Conservation (phyloP, 2,797 vertebrate genomes). For the Karalla daura region DNA sequence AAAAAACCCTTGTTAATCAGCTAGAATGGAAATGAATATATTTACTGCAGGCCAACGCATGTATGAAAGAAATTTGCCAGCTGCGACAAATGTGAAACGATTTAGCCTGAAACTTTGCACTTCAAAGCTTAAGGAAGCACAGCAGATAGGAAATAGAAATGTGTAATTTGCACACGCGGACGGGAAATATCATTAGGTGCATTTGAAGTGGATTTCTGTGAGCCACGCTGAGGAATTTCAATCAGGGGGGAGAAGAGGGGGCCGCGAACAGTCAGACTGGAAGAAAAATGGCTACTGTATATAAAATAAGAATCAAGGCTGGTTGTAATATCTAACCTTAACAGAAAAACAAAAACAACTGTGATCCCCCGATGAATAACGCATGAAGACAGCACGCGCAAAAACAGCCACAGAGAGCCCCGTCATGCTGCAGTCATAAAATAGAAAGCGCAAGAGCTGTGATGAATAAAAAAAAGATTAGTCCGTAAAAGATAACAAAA, state of each 20-base stretch:
- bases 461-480: too few relatives aligned
- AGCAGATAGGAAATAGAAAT: conserved; percentile 50
- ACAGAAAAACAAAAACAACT: not conserved
- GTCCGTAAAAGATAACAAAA: too few relatives aligned
- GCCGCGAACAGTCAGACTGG: not conserved
- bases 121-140: conserved; percentile 41
- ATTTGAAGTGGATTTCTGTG: conserved; percentile 50
- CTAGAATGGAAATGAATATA: conserved; percentile 26
- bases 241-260: not conserved
- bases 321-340: too few relatives aligned
- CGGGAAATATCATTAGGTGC: conserved; percentile 45
- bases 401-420: too few relatives aligned
- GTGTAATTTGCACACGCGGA: conserved; percentile 40
- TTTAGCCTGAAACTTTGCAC: conserved; percentile 47
- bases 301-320: conserved; percentile 24
- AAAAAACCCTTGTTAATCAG: conserved; percentile 20
- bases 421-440: too few relatives aligned
- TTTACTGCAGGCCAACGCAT: conserved; percentile 34
- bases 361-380: too few relatives aligned
- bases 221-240: conserved; percentile 28
- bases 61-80: conserved; percentile 7
- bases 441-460: too few relatives aligned
- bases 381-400: too few relatives aligned
- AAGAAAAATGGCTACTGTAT: conserved; percentile 11
- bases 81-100: conserved; percentile 24